Percentiles rank a stretch among this genome's conserved stretches.
Evolutionary conservation across 1,140 invertebrate species (phyloP).

Genomic region (Lanistes nyassanus): DNA sequence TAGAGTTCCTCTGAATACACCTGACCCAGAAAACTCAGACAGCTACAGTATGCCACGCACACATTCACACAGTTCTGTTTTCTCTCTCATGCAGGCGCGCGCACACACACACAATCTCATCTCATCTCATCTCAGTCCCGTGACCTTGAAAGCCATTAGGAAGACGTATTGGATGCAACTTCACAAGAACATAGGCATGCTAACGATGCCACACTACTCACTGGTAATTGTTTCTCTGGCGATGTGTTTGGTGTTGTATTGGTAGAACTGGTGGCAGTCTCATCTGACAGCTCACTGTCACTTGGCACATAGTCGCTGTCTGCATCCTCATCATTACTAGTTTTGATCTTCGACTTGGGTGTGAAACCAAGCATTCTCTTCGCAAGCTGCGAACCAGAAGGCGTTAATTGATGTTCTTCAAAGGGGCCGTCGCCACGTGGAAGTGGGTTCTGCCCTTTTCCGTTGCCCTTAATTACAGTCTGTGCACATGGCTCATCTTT

Average conservation of each 20-base stretch:
- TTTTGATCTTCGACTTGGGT: conserved; percentile 11
- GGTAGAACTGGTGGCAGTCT: conserved; percentile 13
- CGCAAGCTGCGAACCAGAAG: neutral
- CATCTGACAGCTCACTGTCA: conserved; percentile 43
- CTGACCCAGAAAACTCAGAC: no score
- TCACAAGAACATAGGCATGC: no score
- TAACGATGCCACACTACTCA: no score
- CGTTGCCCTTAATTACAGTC: conserved; percentile 15
- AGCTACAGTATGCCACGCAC: no score
- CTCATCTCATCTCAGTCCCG: no score
- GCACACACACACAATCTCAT: no score
- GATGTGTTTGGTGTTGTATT: conserved; percentile 34
- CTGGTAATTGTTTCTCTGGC: conserved; percentile 38
- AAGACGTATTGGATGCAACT: no score
- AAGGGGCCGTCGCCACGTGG: neutral
- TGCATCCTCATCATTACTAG: conserved; percentile 28
- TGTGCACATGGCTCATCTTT: neutral
- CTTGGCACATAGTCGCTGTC: conserved; percentile 61
- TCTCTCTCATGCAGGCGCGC: no score
- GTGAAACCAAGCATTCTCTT: conserved; percentile 12
- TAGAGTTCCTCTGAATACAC: no score
- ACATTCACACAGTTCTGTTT: no score
- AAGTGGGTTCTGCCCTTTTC: conserved; percentile 7
- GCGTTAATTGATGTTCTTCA: neutral
- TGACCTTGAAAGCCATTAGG: no score